Base-by-base conservation (phyloP, 2,888 invertebrate genomes). In the Teleogryllus oceanicus region DNA sequence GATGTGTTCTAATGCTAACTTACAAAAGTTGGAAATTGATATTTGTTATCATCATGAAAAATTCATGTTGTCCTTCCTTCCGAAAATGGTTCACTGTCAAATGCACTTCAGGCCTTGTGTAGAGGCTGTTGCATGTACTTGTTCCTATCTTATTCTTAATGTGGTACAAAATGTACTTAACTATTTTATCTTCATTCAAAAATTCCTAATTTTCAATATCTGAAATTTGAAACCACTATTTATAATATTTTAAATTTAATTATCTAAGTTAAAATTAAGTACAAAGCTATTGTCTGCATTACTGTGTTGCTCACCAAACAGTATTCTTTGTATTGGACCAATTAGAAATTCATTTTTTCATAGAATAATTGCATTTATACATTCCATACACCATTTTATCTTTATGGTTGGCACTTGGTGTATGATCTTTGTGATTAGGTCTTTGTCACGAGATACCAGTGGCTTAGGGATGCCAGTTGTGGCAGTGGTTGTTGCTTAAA, bases 111-210 rank as follows among this genome's bases (percentile, higher is more conserved):
- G n/a, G 62, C 62, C 62, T 18, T 62, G 13, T n/a, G n/a, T n/a
- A 62, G n/a, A 62, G 62, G 62, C 62, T 62, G 13, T 62, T 62
- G 62, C 62, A 62, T 62, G 62, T 62, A 62, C n/a, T 62, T 62
- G 62, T 62, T 62, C 62, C 62, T 62, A 62, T 62, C 62, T 62
- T 18, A 62, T n/a, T n/a, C n/a, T 62, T 62, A n/a, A 13, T 18
- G 13, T 62, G 62, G 62, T 13, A 62, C 62, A 16, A 37, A 8
- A 13, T 62, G 62, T 62, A 62, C 62, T 62, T 62, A 62, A 62
- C 62, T 62, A n/a, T 62, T 37, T 62, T n/a, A 62, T n/a, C 62
- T n/a, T 18, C n/a, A 62, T 62, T 62, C 62, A 62, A 62, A 13
- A n/a, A n/a, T 62, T 62, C 13, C 62, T 62, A 62, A 37, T 37